These are phyloP conservation scores for Ataeniobius toweri DNA, from an alignment of 2,797 vertebrate species.

Conservation along the genomic window DNA sequence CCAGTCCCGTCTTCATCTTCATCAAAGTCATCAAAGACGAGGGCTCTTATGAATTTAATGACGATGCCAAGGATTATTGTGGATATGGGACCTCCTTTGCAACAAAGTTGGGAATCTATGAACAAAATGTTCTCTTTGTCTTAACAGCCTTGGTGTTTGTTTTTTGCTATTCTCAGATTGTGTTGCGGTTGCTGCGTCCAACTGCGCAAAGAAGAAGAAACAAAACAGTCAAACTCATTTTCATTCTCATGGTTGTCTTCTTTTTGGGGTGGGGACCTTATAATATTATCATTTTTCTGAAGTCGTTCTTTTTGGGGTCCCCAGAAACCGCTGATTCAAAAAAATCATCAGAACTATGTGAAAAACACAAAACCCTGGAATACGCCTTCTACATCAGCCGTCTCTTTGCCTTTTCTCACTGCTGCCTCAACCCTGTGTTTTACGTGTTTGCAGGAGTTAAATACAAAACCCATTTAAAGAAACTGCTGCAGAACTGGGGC, in stretches of 20 bases:
- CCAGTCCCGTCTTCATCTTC: conserved; percentile 79
- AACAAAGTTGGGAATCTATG: conserved; percentile 76
- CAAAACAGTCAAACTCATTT: conserved; percentile 89
- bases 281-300: conserved; percentile 84
- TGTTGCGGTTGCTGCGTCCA: conserved; percentile 79
- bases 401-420: conserved; percentile 89
- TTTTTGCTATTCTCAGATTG: conserved; percentile 88
- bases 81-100: conserved; percentile 50
- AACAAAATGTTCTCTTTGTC: conserved; percentile 86
- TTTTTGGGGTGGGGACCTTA: conserved; percentile 94
- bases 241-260: conserved; percentile 86
- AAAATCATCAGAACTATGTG: conserved; percentile 39
- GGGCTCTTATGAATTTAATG: no score
- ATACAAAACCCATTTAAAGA: conserved; percentile 88
- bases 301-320: conserved; percentile 28
- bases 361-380: conserved; percentile 31
- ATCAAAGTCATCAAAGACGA: conserved; percentile 38
- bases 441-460: conserved; percentile 93
- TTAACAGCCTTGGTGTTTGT: conserved; percentile 79
- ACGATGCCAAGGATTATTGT: conserved; percentile 55
- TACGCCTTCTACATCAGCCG: conserved; percentile 79
- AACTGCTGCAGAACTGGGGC: conserved; percentile 55
- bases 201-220: conserved; percentile 80
- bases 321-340: accelerated
- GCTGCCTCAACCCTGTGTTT: conserved; percentile 92